phyloP scores from a whole-genome alignment of 2,797 vertebrate genomes.

The Arctocebus calabarensis region DNA sequence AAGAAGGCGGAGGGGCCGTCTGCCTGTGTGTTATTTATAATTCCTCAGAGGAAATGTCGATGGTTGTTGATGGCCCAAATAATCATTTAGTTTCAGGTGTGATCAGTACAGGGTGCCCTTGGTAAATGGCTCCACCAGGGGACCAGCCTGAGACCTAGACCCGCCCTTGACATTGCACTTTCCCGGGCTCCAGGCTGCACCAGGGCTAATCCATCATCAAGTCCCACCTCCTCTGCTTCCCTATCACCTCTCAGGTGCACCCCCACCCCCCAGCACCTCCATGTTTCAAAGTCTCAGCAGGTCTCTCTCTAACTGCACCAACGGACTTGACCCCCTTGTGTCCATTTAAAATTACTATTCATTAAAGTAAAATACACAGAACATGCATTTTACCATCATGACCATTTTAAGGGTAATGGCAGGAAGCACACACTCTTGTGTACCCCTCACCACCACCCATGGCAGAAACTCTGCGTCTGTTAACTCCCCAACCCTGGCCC shows the following conservation, averaged over 20 bases:
- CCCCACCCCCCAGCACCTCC: too few relatives aligned
- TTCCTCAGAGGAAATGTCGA: background rate
- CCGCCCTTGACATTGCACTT: accelerated
- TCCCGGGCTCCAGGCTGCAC: accelerated
- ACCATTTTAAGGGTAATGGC: too few relatives aligned
- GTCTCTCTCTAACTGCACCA: background rate
- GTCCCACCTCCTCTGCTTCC: too few relatives aligned
- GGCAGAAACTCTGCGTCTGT: background rate
- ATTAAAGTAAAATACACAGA: background rate
- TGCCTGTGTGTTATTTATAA: background rate
- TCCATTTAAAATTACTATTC: background rate
- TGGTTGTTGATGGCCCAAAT: accelerated
- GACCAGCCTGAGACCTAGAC: background rate
- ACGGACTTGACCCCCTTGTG: accelerated
- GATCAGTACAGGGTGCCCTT: background rate
- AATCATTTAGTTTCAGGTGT: background rate
- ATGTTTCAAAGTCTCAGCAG: too few relatives aligned
- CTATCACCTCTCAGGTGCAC: background rate
- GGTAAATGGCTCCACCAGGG: background rate
- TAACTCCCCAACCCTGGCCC: background rate
- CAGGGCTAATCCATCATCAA: accelerated
- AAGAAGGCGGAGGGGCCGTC: background rate
- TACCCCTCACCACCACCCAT: accelerated
- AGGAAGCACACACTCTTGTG: accelerated
- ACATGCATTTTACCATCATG: background rate